Evolutionary conservation across 2,113 vertebrate species (phyloP).

Genomic region (Regulus satrapa): DNA sequence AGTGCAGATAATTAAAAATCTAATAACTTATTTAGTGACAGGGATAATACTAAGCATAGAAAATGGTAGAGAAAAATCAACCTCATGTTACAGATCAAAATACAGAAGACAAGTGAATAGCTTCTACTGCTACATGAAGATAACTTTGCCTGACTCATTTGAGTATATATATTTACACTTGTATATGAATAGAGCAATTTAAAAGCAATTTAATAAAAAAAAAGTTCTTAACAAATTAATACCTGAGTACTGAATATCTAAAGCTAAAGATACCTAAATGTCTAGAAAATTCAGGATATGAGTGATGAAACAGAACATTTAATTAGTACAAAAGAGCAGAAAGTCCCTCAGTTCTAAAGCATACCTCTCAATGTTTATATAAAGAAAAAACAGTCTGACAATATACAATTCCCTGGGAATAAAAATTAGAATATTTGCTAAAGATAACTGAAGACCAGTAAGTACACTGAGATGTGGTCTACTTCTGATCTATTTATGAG

Average conservation of each 20-base stretch:
- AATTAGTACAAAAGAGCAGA: neutral
- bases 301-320: neutral
- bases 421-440: neutral
- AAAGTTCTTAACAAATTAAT: neutral
- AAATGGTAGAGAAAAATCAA: neutral
- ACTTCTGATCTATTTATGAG: neutral
- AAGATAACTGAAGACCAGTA: neutral
- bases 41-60: neutral
- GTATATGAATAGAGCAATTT: neutral
- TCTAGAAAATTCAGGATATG: neutral
- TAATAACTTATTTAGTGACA: neutral
- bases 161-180: neutral
- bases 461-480: neutral
- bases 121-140: neutral
- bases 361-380: neutral
- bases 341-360: neutral
- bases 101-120: neutral
- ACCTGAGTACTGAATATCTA: neutral
- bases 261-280: neutral
- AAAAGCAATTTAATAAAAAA: neutral
- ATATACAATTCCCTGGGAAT: neutral
- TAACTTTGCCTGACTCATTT: neutral
- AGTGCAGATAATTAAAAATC: neutral
- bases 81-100: neutral
- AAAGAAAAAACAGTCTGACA: neutral